phyloP scores from a whole-genome alignment of 1,140 invertebrate genomes.

The Leptestheria dahalacensis region DNA sequence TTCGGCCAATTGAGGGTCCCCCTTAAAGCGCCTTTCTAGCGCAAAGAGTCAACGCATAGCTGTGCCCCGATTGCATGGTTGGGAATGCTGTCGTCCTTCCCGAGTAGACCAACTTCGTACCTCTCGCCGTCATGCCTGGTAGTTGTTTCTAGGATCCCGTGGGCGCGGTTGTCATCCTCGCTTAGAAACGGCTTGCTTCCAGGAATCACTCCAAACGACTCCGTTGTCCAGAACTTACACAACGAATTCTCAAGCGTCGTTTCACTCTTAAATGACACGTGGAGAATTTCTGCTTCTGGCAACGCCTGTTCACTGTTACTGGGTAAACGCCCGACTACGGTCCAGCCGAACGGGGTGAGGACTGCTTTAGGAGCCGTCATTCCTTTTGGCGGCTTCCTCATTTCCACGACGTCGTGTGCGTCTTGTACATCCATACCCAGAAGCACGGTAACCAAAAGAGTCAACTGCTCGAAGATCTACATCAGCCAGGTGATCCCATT shows the following conservation, averaged over 20 bases:
- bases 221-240: not conserved
- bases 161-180: not conserved
- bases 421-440: slow-evolving; percentile 12
- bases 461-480: slow-evolving; percentile 7
- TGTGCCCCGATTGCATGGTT: not conserved
- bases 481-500: slow-evolving; percentile 6
- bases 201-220: not conserved
- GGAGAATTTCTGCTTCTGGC: not conserved
- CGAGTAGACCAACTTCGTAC: slow-evolving; percentile 4
- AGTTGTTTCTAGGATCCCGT: not conserved
- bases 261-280: not conserved
- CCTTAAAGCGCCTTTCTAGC: slow-evolving; percentile 15
- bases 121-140: not conserved
- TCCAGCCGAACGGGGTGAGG: too few relatives aligned
- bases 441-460: slow-evolving; percentile 1
- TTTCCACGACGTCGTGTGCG: too few relatives aligned
- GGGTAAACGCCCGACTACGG: too few relatives aligned
- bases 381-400: too few relatives aligned
- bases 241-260: not conserved
- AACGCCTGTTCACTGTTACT: not conserved
- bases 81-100: not conserved
- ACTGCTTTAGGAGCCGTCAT: not conserved
- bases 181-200: not conserved
- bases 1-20: slow-evolving; percentile 1
- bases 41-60: slow-evolving; percentile 5